phyloP scores from a whole-genome alignment of 2,888 invertebrate species.

The Heliconius erato region DNA sequence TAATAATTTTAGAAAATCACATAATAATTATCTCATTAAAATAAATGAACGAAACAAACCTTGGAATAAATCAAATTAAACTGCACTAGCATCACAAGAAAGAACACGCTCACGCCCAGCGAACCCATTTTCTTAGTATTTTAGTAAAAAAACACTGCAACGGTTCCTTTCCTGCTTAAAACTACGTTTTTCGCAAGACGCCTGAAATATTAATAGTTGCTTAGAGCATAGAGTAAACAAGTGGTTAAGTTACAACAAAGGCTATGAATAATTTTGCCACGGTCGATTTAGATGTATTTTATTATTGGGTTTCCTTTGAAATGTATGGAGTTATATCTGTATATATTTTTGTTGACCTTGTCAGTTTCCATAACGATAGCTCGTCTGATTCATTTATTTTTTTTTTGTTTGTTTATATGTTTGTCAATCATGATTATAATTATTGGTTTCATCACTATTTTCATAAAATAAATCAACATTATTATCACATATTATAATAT shows the following conservation, averaged over 20 bases:
- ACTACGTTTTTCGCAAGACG: constrained; percentile 73
- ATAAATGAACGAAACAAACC: constrained; percentile 60
- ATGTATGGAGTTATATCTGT: background rate
- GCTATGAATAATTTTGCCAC: constrained; percentile 30
- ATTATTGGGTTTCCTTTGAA: constrained; percentile 19
- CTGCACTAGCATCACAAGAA: constrained; percentile 67
- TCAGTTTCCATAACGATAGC: background rate
- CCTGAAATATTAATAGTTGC: constrained; percentile 67
- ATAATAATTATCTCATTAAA: background rate
- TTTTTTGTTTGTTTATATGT: background rate
- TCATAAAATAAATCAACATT: background rate
- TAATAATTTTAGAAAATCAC: too few relatives aligned
- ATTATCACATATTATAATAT: background rate
- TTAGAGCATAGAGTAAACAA: constrained; percentile 58
- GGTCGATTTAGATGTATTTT: constrained; percentile 16
- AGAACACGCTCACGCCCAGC: constrained; percentile 65
- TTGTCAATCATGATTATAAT: background rate
- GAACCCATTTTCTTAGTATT: constrained; percentile 71
- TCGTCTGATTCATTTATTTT: background rate
- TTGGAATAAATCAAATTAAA: constrained; percentile 64
- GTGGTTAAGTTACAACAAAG: constrained; percentile 21
- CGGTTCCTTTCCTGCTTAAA: constrained; percentile 75
- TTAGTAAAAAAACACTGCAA: constrained; percentile 70
- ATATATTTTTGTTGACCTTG: background rate
- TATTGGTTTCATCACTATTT: background rate